phyloP scores from a whole-genome alignment of 2,797 vertebrate genomes.

The Spheniscus humboldti region DNA sequence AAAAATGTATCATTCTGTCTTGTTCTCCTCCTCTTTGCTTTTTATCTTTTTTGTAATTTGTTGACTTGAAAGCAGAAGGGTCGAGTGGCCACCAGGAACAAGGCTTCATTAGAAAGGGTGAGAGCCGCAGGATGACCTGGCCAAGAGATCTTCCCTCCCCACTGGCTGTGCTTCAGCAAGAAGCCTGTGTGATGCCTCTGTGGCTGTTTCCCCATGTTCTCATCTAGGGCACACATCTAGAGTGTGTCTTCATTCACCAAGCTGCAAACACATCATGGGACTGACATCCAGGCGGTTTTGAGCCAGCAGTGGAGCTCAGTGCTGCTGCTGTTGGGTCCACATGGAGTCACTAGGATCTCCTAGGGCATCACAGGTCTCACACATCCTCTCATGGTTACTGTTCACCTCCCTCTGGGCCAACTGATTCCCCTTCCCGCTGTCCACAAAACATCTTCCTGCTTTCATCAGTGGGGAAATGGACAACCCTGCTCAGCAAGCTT shows the following conservation, averaged over 20 bases:
- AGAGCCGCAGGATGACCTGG: background rate
- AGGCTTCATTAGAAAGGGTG: background rate
- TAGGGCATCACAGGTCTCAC: background rate
- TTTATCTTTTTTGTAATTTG: background rate
- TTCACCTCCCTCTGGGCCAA: background rate
- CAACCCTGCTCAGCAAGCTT: background rate
- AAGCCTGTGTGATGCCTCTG: background rate
- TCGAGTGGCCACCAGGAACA: background rate
- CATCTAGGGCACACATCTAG: background rate
- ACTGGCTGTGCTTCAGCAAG: background rate
- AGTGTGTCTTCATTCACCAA: background rate
- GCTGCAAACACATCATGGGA: background rate
- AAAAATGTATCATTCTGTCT: slow-evolving; percentile 46
- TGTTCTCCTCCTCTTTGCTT: slow-evolving; percentile 27
- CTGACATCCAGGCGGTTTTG: accelerated
- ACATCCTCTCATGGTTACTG: background rate
- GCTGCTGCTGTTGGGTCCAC: background rate
- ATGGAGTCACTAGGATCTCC: background rate
- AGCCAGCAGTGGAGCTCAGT: background rate
- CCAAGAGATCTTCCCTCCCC: background rate
- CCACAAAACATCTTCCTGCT: background rate
- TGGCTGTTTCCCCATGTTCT: background rate
- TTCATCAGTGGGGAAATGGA: background rate
- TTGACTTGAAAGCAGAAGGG: slow-evolving; percentile 11
- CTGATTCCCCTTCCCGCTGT: background rate